Conservation (phyloP, 1,140 invertebrate species). For the Ladona fulva region DNA sequence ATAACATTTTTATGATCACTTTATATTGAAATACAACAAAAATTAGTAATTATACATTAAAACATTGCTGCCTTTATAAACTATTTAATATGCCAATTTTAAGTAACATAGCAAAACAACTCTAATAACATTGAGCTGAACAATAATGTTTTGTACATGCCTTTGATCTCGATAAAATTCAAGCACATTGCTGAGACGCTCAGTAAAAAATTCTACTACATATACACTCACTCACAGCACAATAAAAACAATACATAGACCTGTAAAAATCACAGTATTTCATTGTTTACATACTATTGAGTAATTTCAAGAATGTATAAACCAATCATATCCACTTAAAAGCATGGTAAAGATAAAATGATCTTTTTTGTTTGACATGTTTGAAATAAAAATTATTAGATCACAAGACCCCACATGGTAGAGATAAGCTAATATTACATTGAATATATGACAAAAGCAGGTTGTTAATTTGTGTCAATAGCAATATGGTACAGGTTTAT, state of each 20-base stretch:
- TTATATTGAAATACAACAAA: too few species aligned
- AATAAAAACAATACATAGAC: not conserved
- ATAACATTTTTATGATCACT: too few species aligned
- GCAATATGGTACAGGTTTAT: not conserved
- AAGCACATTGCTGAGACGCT: not conserved
- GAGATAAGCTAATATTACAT: too few species aligned
- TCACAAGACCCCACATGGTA: too few species aligned
- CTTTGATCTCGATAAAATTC: not conserved
- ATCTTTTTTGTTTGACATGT: too few species aligned
- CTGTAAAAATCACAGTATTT: not conserved
- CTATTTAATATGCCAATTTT: not conserved
- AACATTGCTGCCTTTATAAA: not conserved
- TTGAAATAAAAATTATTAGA: too few species aligned
- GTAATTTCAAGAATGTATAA: not conserved
- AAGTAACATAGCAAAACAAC: slow-evolving; percentile 3
- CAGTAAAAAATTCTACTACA: not conserved
- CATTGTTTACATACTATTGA: not conserved
- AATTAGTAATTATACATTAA: not conserved
- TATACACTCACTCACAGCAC: not conserved
- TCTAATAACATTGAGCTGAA: not conserved
- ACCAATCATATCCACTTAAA: too few species aligned
- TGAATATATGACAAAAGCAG: not conserved
- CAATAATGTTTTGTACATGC: not conserved
- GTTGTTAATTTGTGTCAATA: not conserved
- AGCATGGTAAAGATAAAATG: too few species aligned